Conservation (phyloP, 2,797 vertebrate species). For the Bradypodion ventrale region DNA sequence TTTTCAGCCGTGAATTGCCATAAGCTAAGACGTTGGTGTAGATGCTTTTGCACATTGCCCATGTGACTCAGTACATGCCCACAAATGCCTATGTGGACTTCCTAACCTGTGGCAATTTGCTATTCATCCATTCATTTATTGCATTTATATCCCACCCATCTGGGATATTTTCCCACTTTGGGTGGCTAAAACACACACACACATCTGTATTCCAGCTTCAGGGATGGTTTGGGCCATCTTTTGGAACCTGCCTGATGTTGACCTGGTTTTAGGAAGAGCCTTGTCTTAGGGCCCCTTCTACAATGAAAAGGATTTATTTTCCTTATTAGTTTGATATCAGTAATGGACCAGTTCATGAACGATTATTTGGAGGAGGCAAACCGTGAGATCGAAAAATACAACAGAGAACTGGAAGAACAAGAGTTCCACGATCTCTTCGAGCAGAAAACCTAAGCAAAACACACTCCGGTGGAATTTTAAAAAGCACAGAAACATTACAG, state of each 20-base stretch:
- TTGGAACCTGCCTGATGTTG: too few species aligned
- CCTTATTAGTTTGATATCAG: slow-evolving; percentile 63
- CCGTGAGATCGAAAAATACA: slow-evolving; percentile 90
- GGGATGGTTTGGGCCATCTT: not conserved
- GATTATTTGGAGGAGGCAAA: slow-evolving; percentile 92
- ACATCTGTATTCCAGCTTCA: too few species aligned
- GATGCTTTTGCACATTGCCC: too few species aligned
- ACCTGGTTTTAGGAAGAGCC: not conserved
- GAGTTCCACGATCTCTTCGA: slow-evolving; percentile 90
- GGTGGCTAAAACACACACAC: too few species aligned
- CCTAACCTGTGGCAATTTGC: too few species aligned
- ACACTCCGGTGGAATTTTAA: not conserved
- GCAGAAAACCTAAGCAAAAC: slow-evolving; percentile 70
- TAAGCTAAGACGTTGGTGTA: too few species aligned
- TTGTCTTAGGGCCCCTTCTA: accelerated
- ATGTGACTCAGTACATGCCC: too few species aligned
- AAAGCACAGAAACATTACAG: not conserved
- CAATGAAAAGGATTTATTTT: not conserved
- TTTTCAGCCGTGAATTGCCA: too few species aligned
- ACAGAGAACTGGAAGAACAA: slow-evolving; percentile 89
- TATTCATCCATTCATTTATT: too few species aligned
- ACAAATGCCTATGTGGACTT: too few species aligned
- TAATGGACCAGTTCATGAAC: slow-evolving; percentile 93
- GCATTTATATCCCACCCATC: too few species aligned
- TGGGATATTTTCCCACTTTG: too few species aligned